Conservation (phyloP, 1,140 invertebrate genomes). For the Cataglyphis hispanica region DNA sequence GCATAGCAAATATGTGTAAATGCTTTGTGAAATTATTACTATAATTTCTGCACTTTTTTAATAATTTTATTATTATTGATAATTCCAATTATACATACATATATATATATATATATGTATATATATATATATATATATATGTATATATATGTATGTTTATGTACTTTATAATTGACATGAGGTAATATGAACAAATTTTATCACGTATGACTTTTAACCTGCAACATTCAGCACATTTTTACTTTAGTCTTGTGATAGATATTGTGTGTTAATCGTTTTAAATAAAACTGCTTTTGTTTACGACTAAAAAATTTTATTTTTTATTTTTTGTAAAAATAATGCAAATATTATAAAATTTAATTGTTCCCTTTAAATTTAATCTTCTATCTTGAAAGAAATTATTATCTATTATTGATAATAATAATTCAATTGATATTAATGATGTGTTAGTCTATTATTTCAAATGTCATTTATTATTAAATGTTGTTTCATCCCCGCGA, state of each 20-base stretch:
- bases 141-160: no score
- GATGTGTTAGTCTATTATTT: neutral
- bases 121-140: no score
- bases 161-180: neutral
- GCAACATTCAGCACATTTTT: slow-evolving; percentile 1
- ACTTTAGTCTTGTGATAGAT: slow-evolving; percentile 15
- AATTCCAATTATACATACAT: neutral
- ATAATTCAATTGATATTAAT: slow-evolving; percentile 3
- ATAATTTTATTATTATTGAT: neutral
- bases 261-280: slow-evolving; percentile 40
- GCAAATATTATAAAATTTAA: slow-evolving; percentile 3
- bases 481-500: slow-evolving; percentile 22
- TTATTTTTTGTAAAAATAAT: slow-evolving; percentile 33
- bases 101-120: no score
- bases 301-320: slow-evolving; percentile 16
- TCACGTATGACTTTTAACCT: neutral
- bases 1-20: neutral
- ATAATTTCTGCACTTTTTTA: slow-evolving; percentile 5
- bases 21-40: slow-evolving; percentile 5
- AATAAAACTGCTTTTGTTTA: slow-evolving; percentile 42
- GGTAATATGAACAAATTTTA: neutral
- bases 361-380: neutral
- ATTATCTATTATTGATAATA: neutral
- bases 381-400: no score
- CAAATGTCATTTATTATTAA: slow-evolving; percentile 10